These are phyloP conservation scores for Vespertilio murinus DNA, from an alignment of 2,797 vertebrate species.

Conservation along the genomic window DNA sequence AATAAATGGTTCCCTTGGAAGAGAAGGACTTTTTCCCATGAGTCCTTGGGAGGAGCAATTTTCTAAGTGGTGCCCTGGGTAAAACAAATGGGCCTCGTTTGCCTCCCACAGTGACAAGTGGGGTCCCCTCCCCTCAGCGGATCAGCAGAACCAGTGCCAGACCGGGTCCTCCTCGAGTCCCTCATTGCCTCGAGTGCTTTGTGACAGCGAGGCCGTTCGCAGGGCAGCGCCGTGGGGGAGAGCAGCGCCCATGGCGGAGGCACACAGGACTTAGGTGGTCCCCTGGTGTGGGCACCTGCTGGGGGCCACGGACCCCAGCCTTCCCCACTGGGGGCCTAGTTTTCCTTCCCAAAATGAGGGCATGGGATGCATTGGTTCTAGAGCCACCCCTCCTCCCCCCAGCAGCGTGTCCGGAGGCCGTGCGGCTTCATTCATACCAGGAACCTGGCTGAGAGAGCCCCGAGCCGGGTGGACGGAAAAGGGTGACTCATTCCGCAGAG, in stretches of 20 bases:
- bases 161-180: background rate
- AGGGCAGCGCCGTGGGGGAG: background rate
- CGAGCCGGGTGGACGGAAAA: background rate
- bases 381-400: too few relatives aligned
- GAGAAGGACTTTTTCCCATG: constrained; percentile 5
- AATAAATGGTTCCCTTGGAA: constrained; percentile 55
- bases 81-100: constrained; percentile 64
- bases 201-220: background rate
- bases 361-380: background rate
- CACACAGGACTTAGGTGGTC: fast-evolving
- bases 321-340: fast-evolving
- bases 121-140: background rate
- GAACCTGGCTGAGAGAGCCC: background rate
- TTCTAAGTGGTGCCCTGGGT: constrained; percentile 51
- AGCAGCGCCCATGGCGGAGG: background rate
- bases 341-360: background rate
- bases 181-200: background rate
- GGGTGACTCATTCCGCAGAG: background rate
- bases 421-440: background rate
- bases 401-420: background rate
- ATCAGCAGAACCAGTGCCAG: background rate
- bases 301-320: fast-evolving
- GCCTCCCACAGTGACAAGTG: background rate
- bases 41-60: constrained; percentile 45
- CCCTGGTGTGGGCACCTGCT: background rate